A percentile compares a stretch with the other conserved stretches of the same genome.
Conservation (phyloP, 2,888 invertebrate species). For the Aphidius colemani region DNA sequence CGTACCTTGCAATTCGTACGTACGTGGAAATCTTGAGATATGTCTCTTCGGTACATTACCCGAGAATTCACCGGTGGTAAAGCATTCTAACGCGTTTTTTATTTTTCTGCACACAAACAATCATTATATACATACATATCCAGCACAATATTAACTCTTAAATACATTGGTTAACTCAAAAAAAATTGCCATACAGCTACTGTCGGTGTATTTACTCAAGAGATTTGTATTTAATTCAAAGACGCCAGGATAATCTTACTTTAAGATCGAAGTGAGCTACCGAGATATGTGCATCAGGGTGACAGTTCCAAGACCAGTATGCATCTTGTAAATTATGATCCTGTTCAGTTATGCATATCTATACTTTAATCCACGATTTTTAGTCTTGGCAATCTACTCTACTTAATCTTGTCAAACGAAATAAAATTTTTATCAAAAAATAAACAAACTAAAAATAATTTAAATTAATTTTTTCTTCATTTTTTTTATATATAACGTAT, state of each 20-base stretch:
- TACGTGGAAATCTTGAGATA: conserved; percentile 35
- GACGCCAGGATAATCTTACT: conserved; percentile 31
- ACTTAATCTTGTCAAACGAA: conserved; percentile 2
- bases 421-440: background rate
- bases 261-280: conserved; percentile 31
- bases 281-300: conserved; percentile 21
- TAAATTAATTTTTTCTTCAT: background rate
- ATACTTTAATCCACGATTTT: conserved; percentile 3
- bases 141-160: background rate
- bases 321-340: conserved; percentile 19
- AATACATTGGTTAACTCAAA: background rate
- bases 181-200: conserved; percentile 19
- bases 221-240: conserved; percentile 19
- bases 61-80: conserved; percentile 30
- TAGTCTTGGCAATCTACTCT: conserved; percentile 13
- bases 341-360: conserved; percentile 5
- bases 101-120: conserved; percentile 11
- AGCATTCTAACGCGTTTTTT: conserved; percentile 32
- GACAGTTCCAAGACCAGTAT: conserved; percentile 11
- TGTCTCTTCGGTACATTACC: conserved; percentile 34
- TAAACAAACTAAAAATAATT: conserved; percentile 6
- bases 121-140: conserved; percentile 8
- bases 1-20: conserved; percentile 28
- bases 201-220: conserved; percentile 17
- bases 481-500: too few relatives aligned